Base-by-base conservation (phyloP, 2,888 invertebrate species). In the Heliothis peltigera region DNA sequence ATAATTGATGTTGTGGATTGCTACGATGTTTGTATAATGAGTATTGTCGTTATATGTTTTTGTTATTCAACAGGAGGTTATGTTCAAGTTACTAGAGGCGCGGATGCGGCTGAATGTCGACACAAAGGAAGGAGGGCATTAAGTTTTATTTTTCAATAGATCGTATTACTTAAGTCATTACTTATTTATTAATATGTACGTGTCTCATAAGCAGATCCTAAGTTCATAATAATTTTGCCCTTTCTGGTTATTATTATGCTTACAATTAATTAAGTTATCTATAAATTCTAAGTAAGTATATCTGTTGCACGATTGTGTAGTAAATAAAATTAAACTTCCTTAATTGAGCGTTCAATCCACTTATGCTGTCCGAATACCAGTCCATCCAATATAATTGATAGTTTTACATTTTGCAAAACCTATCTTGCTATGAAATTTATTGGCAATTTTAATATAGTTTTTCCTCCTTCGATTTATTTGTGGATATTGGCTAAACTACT, bases 61-160 rank as follows among this genome's bases (percentile, higher is more conserved):
- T 64, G 28, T 77, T 72, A 63, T 58, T 51, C 25, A 61, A 58
- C 49, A 60, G 46, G 60, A 66, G 59, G 63, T 64, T 52, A 61
- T 22, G 56, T 56, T 75, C 19, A 51, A 54, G 44, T 61, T 61
- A 54, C 53, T 42, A 12, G 64, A 15, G 12, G 28, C 35, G 46
- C 58, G 77, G 72, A 72, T 53, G 42, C 17, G 10, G 21, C 56
- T 56, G 48, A 4, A 59, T 64, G 22, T 59, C 60, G 52, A 49
- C 48, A 76, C 51, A 49, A 67, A 58, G 68, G 77, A 72, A 68
- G 39, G 51, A 32, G 47, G 7, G 42, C 54, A 56, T 64, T 61
- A 63, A 15, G 51, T 43, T 51, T 32, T 58, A 55, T 58, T 71
- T 47, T 53, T 53, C 46, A 55, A 21, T 52, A 25, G 52, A 6